Base-by-base conservation (phyloP, 2,888 invertebrate species). In the Cosmorhoe ocellata region DNA sequence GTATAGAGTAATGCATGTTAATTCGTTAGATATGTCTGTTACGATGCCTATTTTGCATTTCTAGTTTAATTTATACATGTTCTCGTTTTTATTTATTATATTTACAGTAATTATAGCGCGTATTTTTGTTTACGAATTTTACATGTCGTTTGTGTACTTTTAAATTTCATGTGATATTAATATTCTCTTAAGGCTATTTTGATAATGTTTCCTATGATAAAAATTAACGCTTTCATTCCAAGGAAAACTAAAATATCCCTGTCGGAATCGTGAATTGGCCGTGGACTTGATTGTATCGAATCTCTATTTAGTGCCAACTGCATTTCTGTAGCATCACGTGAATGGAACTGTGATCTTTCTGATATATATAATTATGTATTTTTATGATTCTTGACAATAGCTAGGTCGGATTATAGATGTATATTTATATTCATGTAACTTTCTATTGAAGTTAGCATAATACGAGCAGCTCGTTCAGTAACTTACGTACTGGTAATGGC, bases 81-180 rank as follows among this genome's bases (percentile, higher is more conserved):
- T 82, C 76, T 79, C 75, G 82, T 84, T 84, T 86, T 83, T 86
- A 84, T 86, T 88, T 85, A 87, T 74, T 81, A 57, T 60, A 60
- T 64, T 78, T 82, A 81, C 77, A 77, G 79, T 82, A 78, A 81
- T 81, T 79, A 78, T 84, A 79, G 81, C 74, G 80, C 85, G 79
- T 87, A 86, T 84, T 78, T 81, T 83, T 82, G 77, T 84, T 81
- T 80, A 84, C 71, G 78, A 74, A 74, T 78, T 84, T 83, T 82
- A 81, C 71, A 67, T 80, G 42, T 78, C 71, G 76, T 80, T 77
- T 79, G 79, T 83, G 81, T 84, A 41, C 74, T 85, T 72, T 79
- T 73, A 88, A 88, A 84, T 83, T 87, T 82, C 76, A 81, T 89
- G 89, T 89, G 89, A 88, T 89, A 89, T 85, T 81, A 83, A 74